Evolutionary conservation across 2,888 invertebrate species (phyloP), one percentile per base, ranked within the genome.

Genomic region (Oegoconia quadripuncta): DNA sequence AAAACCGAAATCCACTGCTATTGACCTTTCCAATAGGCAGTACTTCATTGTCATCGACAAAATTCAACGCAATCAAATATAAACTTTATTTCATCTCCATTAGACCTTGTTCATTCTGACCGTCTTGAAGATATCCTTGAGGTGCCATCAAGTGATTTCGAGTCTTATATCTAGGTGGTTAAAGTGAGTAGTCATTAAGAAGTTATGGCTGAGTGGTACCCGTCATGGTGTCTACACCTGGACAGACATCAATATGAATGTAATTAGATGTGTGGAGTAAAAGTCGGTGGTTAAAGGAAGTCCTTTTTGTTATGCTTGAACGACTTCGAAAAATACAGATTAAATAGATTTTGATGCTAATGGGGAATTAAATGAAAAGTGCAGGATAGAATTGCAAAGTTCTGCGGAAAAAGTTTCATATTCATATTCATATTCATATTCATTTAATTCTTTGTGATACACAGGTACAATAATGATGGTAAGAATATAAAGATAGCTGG

Each of bases 1-100:
- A 54, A 74, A 74, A 68, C 77, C 73, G 66, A 82, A 81, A n/a
- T 80, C 82, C 69, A 73, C 75, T 70, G 80, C 72, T 80, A 79
- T 80, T 82, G 81, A 84, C 82, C 83, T 82, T 74, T 67, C 44
- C 50, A 47, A 59, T 59, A 59, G 55, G 58, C 4, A 25, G 12
- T 54, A 57, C 56, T 49, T 50, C 54, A 58, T 50, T 62, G 60
- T 66, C 71, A 74, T 74, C n/a, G n/a, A n/a, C n/a, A n/a, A n/a
- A n/a, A n/a, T n/a, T n/a, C n/a, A n/a, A n/a, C 67, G 46, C 81
- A 55, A 58, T 55, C 33, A 14, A 34, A n/a, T 15, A 11, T 64
- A 54, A 49, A 61, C 76, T 61, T 42, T 81, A 77, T 35, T 22
- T 12, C 66, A 37, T 52, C 61, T 51, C 45, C 27, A 60, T 66